phyloP scores from a whole-genome alignment of 2,797 vertebrate genomes.

The Ctenosaura bakeri region DNA sequence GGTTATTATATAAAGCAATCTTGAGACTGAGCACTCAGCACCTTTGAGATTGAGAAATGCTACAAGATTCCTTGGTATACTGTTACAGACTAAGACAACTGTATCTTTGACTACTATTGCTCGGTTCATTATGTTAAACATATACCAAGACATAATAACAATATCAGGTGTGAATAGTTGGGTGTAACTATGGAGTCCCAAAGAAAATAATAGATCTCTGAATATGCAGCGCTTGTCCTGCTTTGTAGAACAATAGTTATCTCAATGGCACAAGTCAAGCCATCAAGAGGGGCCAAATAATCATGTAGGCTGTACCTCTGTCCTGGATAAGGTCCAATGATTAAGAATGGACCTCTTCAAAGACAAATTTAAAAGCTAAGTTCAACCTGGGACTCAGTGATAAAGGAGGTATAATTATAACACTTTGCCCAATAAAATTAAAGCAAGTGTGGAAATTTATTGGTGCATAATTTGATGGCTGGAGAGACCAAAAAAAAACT shows the following conservation, averaged over 20 bases:
- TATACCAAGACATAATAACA: background rate
- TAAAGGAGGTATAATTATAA: background rate
- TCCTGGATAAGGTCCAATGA: slow-evolving; percentile 78
- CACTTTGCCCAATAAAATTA: background rate
- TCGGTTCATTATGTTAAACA: background rate
- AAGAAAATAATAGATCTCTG: background rate
- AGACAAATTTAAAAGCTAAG: background rate
- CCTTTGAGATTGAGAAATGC: background rate
- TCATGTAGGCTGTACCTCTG: slow-evolving; percentile 87
- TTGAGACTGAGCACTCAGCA: too few species aligned
- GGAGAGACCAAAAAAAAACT: background rate
- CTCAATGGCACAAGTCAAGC: slow-evolving; percentile 84
- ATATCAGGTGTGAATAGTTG: background rate
- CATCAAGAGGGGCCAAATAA: slow-evolving; percentile 80
- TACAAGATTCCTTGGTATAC: background rate
- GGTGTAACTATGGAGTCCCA: background rate
- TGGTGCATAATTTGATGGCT: background rate
- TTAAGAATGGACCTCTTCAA: background rate
- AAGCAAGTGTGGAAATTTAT: background rate
- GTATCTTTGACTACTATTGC: too few species aligned
- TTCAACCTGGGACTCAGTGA: background rate
- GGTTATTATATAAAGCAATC: too few species aligned
- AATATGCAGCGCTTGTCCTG: slow-evolving; percentile 56
- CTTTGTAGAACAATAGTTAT: slow-evolving; percentile 84
- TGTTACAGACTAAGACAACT: too few species aligned